phyloP scores from a whole-genome alignment of 2,888 invertebrate species.

The Ophion obscuratus region DNA sequence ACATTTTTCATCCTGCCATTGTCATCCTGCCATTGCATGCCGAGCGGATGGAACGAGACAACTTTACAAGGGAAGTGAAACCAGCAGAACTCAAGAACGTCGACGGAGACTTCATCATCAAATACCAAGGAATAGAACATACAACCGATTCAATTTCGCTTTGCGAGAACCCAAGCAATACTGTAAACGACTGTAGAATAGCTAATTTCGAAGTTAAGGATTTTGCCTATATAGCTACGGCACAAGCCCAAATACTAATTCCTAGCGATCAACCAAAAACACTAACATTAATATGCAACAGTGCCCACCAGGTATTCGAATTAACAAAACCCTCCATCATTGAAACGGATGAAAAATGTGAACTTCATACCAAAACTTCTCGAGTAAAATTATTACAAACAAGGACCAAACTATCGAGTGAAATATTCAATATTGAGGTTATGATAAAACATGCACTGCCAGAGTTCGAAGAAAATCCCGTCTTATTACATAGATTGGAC shows the following conservation, averaged over 20 bases:
- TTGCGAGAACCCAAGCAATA: neutral
- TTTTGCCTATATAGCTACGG: slow-evolving; percentile 14
- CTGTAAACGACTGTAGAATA: slow-evolving; percentile 7
- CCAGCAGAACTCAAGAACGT: neutral
- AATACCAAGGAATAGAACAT: slow-evolving; percentile 39
- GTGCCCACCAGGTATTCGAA: slow-evolving; percentile 13
- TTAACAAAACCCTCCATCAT: slow-evolving; percentile 18
- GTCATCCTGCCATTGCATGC: slow-evolving; percentile 16
- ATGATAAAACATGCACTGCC: slow-evolving; percentile 7
- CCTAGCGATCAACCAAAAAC: slow-evolving; percentile 17
- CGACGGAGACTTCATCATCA: slow-evolving; percentile 21
- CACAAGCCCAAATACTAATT: slow-evolving; percentile 19
- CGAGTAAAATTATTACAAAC: slow-evolving; percentile 26
- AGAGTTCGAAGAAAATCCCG: neutral
- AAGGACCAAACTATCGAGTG: neutral
- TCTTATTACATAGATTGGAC: slow-evolving; percentile 9
- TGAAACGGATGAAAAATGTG: slow-evolving; percentile 34
- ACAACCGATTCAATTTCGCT: slow-evolving; percentile 13
- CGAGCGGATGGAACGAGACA: slow-evolving; percentile 27
- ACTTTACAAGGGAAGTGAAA: slow-evolving; percentile 29
- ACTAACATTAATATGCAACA: neutral
- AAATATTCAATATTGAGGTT: slow-evolving; percentile 9
- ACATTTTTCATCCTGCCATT: too few species aligned
- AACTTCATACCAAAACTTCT: slow-evolving; percentile 10
- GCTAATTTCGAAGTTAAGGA: slow-evolving; percentile 12